These are phyloP conservation scores for Pristiophorus japonicus DNA, from an alignment of 2,113 vertebrate genomes.

Conservation along the genomic window DNA sequence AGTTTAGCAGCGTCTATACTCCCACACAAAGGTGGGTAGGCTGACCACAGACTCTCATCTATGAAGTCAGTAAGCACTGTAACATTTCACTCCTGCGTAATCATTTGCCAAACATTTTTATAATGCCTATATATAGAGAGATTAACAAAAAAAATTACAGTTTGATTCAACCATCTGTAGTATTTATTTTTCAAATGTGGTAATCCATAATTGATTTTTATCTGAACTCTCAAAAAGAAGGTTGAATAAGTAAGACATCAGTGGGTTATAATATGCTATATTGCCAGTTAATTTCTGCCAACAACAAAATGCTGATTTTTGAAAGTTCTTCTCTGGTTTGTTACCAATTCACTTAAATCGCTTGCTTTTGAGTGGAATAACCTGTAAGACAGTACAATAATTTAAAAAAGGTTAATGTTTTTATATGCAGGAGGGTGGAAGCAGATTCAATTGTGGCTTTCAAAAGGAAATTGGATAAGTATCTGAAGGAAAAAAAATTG, in stretches of 20 bases:
- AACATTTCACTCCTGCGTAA: constrained; percentile 34
- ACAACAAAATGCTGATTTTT: too few species aligned
- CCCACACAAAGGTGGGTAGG: constrained; percentile 34
- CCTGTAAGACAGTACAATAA: neutral
- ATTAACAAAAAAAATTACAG: neutral
- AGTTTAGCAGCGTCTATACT: neutral
- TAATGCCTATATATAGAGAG: constrained; percentile 33
- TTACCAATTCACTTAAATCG: neutral
- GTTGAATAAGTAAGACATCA: neutral
- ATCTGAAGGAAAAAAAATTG: too few species aligned
- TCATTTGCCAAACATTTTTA: constrained; percentile 8
- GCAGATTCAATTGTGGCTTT: too few species aligned
- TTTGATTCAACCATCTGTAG: constrained; percentile 1
- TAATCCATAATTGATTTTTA: neutral
- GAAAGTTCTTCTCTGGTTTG: neutral
- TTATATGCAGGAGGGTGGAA: too few species aligned
- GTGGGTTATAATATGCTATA: neutral
- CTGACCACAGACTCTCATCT: constrained; percentile 34
- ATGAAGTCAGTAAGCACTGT: constrained; percentile 35
- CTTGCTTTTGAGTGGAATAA: neutral
- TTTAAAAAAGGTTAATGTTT: neutral
- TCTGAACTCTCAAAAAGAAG: neutral
- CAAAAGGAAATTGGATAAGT: too few species aligned
- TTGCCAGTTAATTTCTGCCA: neutral
- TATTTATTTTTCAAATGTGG: constrained; percentile 23